Conservation (phyloP, 2,797 vertebrate species). For the Glyptemys insculpta region DNA sequence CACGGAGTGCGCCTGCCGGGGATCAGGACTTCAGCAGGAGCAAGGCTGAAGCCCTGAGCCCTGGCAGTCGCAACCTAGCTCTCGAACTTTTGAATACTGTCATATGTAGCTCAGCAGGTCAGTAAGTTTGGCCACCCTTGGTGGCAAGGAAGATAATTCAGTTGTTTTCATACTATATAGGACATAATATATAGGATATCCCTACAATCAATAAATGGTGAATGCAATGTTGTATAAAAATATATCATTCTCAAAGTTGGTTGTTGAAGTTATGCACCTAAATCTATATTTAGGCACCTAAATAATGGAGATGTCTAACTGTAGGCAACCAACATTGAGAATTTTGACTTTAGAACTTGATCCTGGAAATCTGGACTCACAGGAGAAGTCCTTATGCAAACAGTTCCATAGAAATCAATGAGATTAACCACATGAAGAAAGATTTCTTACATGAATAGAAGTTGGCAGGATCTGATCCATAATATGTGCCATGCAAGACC, state of each 20-base stretch:
- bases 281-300: constrained; percentile 42
- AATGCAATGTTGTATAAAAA: constrained; percentile 59
- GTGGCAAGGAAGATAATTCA: constrained; percentile 47
- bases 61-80: no score
- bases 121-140: no score
- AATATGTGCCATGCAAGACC: background rate
- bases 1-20: no score
- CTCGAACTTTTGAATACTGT: no score
- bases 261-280: background rate
- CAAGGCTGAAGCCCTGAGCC: no score
- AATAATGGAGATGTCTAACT: background rate
- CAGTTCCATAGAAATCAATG: background rate
- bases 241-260: constrained; percentile 40
- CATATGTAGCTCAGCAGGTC: no score
- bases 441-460: background rate
- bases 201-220: constrained; percentile 12
- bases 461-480: background rate
- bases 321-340: background rate
- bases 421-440: background rate
- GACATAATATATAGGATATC: constrained; percentile 36
- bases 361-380: background rate
- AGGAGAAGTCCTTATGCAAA: constrained; percentile 29
- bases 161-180: constrained; percentile 52
- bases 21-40: no score
- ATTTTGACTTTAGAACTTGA: constrained; percentile 16